These are phyloP conservation scores for Agonopterix alstromeriana DNA, from an alignment of 2,888 invertebrate species.

Conservation along the genomic window DNA sequence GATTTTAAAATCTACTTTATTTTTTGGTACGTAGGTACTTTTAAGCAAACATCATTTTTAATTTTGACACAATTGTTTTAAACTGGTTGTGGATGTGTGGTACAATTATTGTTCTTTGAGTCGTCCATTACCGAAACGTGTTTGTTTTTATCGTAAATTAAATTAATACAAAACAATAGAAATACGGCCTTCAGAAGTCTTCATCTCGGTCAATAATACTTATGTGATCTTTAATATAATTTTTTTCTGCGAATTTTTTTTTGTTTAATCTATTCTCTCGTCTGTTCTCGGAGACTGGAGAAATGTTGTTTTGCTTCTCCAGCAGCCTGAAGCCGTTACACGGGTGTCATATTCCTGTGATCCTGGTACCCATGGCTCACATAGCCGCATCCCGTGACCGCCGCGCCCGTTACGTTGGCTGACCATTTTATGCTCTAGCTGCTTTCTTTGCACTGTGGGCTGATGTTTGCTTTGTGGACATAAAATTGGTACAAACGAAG, in stretches of 20 bases:
- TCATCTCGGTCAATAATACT: background rate
- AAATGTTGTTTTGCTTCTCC: background rate
- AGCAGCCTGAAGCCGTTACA: background rate
- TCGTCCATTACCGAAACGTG: too few species aligned
- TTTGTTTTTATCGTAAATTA: background rate
- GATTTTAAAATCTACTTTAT: background rate
- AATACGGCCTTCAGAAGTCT: background rate
- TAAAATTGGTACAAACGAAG: too few species aligned
- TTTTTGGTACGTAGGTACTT: background rate
- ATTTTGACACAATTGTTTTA: too few species aligned
- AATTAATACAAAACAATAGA: background rate
- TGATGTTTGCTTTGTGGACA: background rate
- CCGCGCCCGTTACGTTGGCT: constrained; percentile 13
- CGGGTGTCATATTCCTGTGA: constrained; percentile 2
- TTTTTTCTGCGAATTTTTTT: too few species aligned
- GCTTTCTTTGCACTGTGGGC: background rate
- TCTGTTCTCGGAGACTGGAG: too few species aligned
- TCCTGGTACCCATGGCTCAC: background rate
- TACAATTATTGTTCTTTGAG: too few species aligned
- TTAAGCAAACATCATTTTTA: background rate
- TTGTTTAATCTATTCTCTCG: too few species aligned
- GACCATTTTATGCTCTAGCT: constrained; percentile 9
- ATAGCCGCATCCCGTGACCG: constrained; percentile 10
- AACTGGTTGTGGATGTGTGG: too few species aligned
- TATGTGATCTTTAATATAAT: too few species aligned